A percentile compares a stretch with the other conserved stretches of the same genome.
Conservation (phyloP, 2,113 vertebrate genomes). For the Gallinago undulata region DNA sequence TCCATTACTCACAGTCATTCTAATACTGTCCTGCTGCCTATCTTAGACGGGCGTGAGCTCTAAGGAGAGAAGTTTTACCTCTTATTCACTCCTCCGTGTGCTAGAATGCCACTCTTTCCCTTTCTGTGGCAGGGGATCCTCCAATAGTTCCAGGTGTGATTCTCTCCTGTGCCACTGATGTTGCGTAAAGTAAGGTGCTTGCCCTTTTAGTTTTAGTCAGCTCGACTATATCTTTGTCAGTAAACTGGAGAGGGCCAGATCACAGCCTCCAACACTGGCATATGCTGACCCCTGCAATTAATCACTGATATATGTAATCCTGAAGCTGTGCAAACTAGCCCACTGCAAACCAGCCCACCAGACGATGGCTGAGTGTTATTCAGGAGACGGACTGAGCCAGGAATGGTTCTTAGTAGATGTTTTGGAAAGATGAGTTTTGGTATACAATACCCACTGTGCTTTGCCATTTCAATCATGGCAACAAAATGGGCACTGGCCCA, state of each 20-base stretch:
- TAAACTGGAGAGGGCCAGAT: not conserved
- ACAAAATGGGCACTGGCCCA: not conserved
- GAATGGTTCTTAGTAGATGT: not conserved
- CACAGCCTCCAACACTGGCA: not conserved
- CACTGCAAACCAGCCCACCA: not conserved
- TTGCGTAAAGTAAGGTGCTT: not conserved
- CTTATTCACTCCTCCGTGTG: not conserved
- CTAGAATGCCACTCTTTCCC: not conserved
- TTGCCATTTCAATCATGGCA: not conserved
- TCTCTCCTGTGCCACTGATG: not conserved
- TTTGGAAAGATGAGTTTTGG: not conserved
- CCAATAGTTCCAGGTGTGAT: not conserved
- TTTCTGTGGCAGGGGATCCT: not conserved
- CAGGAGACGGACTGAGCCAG: not conserved
- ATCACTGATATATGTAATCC: not conserved
- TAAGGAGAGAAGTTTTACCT: not conserved
- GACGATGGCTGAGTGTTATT: not conserved
- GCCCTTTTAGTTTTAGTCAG: not conserved
- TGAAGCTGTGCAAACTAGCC: not conserved
- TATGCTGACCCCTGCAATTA: not conserved
- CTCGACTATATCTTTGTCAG: not conserved
- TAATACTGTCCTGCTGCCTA: slow-evolving; percentile 43
- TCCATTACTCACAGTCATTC: slow-evolving; percentile 74
- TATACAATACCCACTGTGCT: not conserved
- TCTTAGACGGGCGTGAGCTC: slow-evolving; percentile 41